Percentiles rank a stretch among this genome's conserved stretches.
These are phyloP conservation scores for Myrmophylax atrothorax DNA, from an alignment of 2,113 vertebrate genomes.

Conservation along the genomic window DNA sequence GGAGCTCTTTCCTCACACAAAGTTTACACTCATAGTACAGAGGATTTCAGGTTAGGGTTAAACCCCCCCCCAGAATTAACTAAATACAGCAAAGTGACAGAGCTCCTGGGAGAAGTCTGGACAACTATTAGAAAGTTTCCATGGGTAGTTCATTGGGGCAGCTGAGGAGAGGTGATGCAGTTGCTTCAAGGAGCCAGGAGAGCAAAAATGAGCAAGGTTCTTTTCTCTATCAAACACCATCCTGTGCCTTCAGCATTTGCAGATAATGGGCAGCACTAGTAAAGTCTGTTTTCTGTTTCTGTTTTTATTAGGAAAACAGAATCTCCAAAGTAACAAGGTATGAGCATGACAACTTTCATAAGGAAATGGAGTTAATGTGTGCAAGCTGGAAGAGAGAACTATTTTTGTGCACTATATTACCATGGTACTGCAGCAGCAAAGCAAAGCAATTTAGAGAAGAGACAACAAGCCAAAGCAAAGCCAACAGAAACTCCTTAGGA, in stretches of 20 bases:
- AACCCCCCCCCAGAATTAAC: not conserved
- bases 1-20: conserved; percentile 56
- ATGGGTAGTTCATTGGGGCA: not conserved
- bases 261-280: not conserved
- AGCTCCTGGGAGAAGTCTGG: not conserved
- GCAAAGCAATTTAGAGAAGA: not conserved
- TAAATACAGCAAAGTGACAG: not conserved
- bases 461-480: not conserved
- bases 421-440: not conserved
- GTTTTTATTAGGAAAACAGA: not conserved
- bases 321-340: not conserved
- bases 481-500: not conserved
- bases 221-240: not conserved
- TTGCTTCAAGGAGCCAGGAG: not conserved
- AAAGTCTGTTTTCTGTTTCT: not conserved
- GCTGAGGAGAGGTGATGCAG: not conserved
- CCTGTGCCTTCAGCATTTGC: not conserved
- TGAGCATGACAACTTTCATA: not conserved
- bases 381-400: not conserved
- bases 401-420: not conserved
- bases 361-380: not conserved
- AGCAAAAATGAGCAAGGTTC: not conserved
- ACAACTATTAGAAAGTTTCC: not conserved
- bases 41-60: not conserved
- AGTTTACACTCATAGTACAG: not conserved